These are phyloP conservation scores for Octopus bimaculoides DNA, from an alignment of 1,140 invertebrate species.

Conservation along the genomic window DNA sequence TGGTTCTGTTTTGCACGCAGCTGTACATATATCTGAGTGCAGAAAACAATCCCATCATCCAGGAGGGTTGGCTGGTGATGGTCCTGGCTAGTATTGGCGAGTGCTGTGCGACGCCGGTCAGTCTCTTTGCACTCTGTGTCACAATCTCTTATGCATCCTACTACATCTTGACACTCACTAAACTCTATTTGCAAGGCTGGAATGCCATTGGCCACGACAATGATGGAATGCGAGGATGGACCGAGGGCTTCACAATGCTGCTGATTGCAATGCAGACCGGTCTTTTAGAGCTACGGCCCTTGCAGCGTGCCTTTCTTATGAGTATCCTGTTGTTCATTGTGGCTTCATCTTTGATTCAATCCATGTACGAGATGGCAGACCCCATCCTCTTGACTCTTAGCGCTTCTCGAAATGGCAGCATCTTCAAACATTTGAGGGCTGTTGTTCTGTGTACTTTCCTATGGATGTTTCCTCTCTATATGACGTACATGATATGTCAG, in stretches of 20 bases:
- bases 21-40: slow-evolving; percentile 46
- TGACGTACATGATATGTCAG: slow-evolving; percentile 79
- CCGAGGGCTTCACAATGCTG: slow-evolving; percentile 63
- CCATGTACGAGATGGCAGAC: slow-evolving; percentile 64
- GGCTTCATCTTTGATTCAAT: slow-evolving; percentile 62
- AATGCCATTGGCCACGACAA: slow-evolving; percentile 49
- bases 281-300: slow-evolving; percentile 60
- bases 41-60: slow-evolving; percentile 30
- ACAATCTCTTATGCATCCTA: slow-evolving; percentile 61
- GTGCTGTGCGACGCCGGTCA: slow-evolving; percentile 61
- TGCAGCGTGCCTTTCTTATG: slow-evolving; percentile 62
- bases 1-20: slow-evolving; percentile 54
- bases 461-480: slow-evolving; percentile 76
- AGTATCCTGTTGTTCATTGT: slow-evolving; percentile 63
- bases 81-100: slow-evolving; percentile 58
- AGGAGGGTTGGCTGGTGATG: slow-evolving; percentile 56
- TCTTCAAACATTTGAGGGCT: slow-evolving; percentile 80
- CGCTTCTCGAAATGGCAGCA: slow-evolving; percentile 60
- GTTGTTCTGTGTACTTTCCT: slow-evolving; percentile 79
- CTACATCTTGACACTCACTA: slow-evolving; percentile 57
- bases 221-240: slow-evolving; percentile 60
- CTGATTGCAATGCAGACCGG: slow-evolving; percentile 63
- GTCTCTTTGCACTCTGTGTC: slow-evolving; percentile 61
- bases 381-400: slow-evolving; percentile 61
- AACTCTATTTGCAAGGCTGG: slow-evolving; percentile 58